Evolutionary conservation across 2,888 invertebrate genomes (phyloP), one percentile per base, ranked within the genome.

Genomic region (Patella depressa): DNA sequence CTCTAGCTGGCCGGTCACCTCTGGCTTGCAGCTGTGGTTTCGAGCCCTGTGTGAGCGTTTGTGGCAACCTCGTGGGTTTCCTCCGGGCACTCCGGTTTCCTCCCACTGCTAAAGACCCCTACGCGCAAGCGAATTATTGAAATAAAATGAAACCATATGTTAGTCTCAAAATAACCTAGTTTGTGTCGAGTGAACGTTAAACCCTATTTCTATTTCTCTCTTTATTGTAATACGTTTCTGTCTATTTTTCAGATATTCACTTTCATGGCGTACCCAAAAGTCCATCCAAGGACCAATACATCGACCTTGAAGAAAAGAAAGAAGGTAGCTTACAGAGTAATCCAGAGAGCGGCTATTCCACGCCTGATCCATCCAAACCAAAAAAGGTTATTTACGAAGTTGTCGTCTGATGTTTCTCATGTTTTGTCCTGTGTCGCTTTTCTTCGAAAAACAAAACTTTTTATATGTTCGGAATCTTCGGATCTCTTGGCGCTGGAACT

Each of bases 361-460:
- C 88, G 2, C 87, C 86, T 0, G 89, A 88, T 70, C 83, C 83
- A 19, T 82, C 82, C 54, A 88, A 89, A 84, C 90, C 90, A 72
- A 90, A 89, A 88, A 90, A 90, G 88, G 90, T 90, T 84, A 90
- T 90, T 79, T 90, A 90, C 80, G 90, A 90, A 86, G 90, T 90
- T 83, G 88, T 90, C 84, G 90, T 90, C 81, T 90, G 87, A 88
- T 69, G 65, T 53, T 19, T 70, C 70, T 75, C 29, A 45, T 72
- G 71, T 59, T 55, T 72, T 34, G 55, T 76, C 54, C 54, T 65
- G 69, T 77, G 34, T 19, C 54, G 15, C 70, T 34, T 45, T 71
- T 65, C 65, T 65, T 65, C 19, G 24, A 71, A 55, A n/a, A 59
- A 55, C 55, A 34, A 55, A 7, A 73, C 34, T 12, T 57, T 73